These are phyloP conservation scores for Sepioteuthis lessoniana DNA, from an alignment of 2,888 invertebrate genomes.

Conservation along the genomic window DNA sequence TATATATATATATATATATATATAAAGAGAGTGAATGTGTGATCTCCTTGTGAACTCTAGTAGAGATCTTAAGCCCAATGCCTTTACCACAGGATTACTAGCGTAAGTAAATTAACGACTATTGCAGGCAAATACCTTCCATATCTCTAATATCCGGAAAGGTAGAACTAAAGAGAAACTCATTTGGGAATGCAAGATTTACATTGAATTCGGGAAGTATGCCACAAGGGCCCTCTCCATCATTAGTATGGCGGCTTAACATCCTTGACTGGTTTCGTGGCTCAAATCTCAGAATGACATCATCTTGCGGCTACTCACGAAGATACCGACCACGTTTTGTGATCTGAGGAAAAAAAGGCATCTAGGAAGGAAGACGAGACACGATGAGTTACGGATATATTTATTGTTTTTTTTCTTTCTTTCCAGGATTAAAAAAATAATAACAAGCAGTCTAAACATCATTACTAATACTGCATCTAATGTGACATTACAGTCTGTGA, in stretches of 20 bases:
- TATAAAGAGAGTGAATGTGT: background rate
- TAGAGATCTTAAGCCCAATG: too few relatives aligned
- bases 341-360: background rate
- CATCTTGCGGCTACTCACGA: background rate
- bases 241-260: background rate
- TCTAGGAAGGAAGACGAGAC: background rate
- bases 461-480: too few relatives aligned
- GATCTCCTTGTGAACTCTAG: background rate
- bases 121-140: background rate
- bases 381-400: too few relatives aligned
- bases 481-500: too few relatives aligned
- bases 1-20: too few relatives aligned
- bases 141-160: background rate
- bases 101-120: background rate
- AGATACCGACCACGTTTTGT: background rate
- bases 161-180: background rate
- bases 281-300: background rate
- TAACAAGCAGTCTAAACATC: too few relatives aligned
- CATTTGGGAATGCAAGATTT: background rate
- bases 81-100: background rate
- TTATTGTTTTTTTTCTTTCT: too few relatives aligned
- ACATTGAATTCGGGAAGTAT: background rate
- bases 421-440: too few relatives aligned
- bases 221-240: background rate
- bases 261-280: background rate